These are phyloP conservation scores for Phyllotis vaccarum DNA, from an alignment of 2,797 vertebrate genomes.

Conservation along the genomic window DNA sequence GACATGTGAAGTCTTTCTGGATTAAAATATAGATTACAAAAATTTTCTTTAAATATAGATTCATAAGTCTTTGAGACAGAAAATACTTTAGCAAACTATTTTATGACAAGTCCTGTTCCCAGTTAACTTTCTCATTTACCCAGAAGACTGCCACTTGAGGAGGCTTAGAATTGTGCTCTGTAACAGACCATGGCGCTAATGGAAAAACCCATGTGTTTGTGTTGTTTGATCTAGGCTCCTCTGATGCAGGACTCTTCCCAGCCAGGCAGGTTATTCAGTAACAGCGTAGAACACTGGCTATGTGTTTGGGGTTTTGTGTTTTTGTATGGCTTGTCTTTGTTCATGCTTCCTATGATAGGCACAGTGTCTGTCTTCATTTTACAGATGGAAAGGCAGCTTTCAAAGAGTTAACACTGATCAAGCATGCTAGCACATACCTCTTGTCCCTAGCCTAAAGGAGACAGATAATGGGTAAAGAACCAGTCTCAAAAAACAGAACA, in stretches of 20 bases:
- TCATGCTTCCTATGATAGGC: no score
- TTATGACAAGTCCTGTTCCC: neutral
- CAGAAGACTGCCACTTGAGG: neutral
- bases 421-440: neutral
- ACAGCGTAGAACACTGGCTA: neutral
- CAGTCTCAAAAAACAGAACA: neutral
- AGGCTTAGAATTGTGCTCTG: neutral
- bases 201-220: neutral
- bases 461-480: neutral
- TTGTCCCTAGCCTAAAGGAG: neutral
- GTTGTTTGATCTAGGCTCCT: neutral
- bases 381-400: neutral
- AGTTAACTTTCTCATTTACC: neutral
- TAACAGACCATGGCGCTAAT: neutral
- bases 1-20: neutral
- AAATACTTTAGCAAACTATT: neutral
- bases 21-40: slow-evolving; percentile 9
- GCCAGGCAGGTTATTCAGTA: neutral
- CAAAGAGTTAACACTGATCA: neutral
- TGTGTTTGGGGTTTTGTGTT: neutral
- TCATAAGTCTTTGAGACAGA: neutral
- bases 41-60: neutral
- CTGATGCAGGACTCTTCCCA: neutral
- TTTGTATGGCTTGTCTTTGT: neutral
- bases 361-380: neutral